These are phyloP conservation scores for Delia radicum DNA, from an alignment of 1,140 invertebrate species.

Conservation along the genomic window DNA sequence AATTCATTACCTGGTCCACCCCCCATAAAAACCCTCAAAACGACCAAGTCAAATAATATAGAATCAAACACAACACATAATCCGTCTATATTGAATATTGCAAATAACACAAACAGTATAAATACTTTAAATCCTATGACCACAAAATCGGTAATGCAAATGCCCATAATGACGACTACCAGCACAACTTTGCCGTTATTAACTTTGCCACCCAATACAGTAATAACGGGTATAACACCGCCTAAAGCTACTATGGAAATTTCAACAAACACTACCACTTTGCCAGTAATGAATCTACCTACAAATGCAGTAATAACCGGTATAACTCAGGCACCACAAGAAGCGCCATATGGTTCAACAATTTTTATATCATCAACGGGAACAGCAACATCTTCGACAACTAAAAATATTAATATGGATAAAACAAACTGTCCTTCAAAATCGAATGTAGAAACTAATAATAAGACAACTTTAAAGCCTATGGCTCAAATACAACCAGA, in stretches of 20 bases:
- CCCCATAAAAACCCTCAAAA: background rate
- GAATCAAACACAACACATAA: background rate
- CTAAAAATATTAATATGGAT: no score
- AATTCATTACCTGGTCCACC: background rate
- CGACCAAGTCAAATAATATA: background rate
- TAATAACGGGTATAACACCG: background rate
- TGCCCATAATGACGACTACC: background rate
- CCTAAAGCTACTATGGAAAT: background rate
- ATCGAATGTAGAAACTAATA: background rate
- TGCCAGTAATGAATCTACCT: background rate
- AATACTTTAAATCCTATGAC: background rate
- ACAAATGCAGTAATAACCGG: slow-evolving; percentile 19
- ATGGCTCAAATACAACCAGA: no score
- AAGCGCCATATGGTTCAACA: slow-evolving; percentile 17
- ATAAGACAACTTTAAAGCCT: background rate
- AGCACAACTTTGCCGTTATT: background rate
- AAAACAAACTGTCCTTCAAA: no score
- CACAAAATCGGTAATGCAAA: background rate
- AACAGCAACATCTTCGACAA: background rate
- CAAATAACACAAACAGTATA: background rate
- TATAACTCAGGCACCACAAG: background rate
- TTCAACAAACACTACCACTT: background rate
- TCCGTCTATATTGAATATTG: background rate
- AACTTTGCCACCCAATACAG: background rate
- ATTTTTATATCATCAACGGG: slow-evolving; percentile 5